phyloP scores from a whole-genome alignment of 2,113 vertebrate genomes.

The Pithys albifrons region DNA sequence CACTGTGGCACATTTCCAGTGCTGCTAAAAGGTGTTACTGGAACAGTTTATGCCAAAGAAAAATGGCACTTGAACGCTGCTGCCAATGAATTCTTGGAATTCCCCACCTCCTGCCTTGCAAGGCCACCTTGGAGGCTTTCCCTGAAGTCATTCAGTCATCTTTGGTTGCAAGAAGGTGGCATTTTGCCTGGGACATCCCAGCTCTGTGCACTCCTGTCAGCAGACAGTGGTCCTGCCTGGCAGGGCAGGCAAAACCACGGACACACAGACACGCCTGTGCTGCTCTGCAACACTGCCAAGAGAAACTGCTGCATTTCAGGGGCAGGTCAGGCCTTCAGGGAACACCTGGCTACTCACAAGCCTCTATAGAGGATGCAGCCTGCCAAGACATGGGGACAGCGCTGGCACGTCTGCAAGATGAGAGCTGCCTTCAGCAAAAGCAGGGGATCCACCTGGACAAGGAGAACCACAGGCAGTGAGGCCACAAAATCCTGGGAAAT shows the following conservation, averaged over 20 bases:
- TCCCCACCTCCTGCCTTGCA: background rate
- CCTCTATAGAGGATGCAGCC: slow-evolving; percentile 90
- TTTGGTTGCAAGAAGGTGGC: background rate
- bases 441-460: slow-evolving; percentile 88
- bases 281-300: background rate
- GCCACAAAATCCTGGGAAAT: background rate
- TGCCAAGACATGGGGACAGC: slow-evolving; percentile 81
- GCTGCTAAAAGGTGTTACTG: background rate
- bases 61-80: background rate
- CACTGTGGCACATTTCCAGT: background rate
- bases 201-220: background rate
- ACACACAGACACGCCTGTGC: background rate
- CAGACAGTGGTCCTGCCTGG: background rate
- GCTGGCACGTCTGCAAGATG: slow-evolving; percentile 93
- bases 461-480: background rate
- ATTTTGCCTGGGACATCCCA: background rate
- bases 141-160: background rate
- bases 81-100: background rate
- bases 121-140: background rate
- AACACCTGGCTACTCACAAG: slow-evolving; percentile 68
- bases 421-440: slow-evolving; percentile 92
- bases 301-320: background rate
- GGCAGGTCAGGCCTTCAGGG: background rate
- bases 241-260: background rate
- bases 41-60: background rate